These are phyloP conservation scores for Calliphora vicina DNA, from an alignment of 1,140 invertebrate species.

Conservation along the genomic window DNA sequence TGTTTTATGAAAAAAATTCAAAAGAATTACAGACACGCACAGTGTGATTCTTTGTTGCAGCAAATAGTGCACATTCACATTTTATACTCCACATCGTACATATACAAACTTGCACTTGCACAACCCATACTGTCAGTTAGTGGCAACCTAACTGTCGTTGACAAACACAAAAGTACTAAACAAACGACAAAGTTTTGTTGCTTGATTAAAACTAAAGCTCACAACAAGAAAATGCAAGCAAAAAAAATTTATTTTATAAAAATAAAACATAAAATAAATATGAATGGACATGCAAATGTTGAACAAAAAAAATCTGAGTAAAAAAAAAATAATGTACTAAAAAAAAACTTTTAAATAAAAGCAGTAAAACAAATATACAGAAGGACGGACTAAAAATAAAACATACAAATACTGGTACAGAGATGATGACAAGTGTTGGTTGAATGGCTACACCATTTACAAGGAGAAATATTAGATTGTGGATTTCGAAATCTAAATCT, in stretches of 20 bases:
- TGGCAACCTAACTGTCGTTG: neutral
- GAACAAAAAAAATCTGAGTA: neutral
- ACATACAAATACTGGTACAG: neutral
- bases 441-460: neutral
- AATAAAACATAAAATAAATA: neutral
- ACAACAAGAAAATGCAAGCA: neutral
- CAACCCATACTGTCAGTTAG: neutral
- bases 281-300: neutral
- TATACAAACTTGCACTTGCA: neutral
- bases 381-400: neutral
- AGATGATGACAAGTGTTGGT: neutral
- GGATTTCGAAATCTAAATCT: too few relatives aligned
- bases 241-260: neutral
- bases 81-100: too few relatives aligned
- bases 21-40: neutral
- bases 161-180: neutral
- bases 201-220: neutral
- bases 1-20: neutral
- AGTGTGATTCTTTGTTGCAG: neutral
- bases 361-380: neutral
- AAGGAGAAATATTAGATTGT: too few relatives aligned
- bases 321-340: neutral
- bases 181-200: neutral
- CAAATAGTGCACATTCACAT: too few relatives aligned
- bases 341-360: neutral